Evolutionary conservation across 2,113 vertebrate genomes (phyloP).

Genomic region (Sinocyclocheilus maitianheensis): DNA sequence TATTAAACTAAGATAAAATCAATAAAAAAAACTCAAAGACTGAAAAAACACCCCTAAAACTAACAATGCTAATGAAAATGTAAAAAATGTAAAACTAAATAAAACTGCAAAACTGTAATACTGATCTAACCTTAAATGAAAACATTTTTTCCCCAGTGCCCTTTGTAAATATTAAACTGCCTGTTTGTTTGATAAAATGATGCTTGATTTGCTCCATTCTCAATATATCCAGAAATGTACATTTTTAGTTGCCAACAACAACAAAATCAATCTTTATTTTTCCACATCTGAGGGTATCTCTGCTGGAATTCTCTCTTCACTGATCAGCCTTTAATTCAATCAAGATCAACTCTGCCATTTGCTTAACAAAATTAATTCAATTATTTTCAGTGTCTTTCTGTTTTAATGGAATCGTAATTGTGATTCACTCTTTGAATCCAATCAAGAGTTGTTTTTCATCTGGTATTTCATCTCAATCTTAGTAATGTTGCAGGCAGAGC

Average conservation of each 20-base stretch:
- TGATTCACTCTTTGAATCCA: not conserved
- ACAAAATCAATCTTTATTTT: not conserved
- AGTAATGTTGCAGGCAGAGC: constrained; percentile 87
- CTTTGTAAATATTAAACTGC: too few relatives aligned
- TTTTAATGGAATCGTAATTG: not conserved
- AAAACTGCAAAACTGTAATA: too few relatives aligned
- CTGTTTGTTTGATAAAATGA: too few relatives aligned
- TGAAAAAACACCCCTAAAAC: too few relatives aligned
- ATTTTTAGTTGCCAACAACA: too few relatives aligned
- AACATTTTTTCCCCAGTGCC: too few relatives aligned
- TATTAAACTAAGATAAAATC: not conserved
- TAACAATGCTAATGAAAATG: too few relatives aligned
- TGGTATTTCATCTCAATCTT: constrained; percentile 78
- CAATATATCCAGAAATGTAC: too few relatives aligned
- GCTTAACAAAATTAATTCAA: not conserved
- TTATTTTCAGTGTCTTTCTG: not conserved
- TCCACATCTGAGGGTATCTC: not conserved
- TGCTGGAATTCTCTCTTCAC: not conserved
- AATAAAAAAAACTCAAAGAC: too few relatives aligned
- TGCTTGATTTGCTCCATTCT: too few relatives aligned
- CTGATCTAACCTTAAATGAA: too few relatives aligned
- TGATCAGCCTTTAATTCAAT: not conserved
- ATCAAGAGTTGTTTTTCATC: constrained; percentile 29
- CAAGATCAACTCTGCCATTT: not conserved
- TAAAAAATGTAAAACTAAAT: too few relatives aligned